Percentiles rank a stretch among this genome's conserved stretches.
Conservation (phyloP, 2,797 vertebrate genomes). For the Tarsius wallacei region DNA sequence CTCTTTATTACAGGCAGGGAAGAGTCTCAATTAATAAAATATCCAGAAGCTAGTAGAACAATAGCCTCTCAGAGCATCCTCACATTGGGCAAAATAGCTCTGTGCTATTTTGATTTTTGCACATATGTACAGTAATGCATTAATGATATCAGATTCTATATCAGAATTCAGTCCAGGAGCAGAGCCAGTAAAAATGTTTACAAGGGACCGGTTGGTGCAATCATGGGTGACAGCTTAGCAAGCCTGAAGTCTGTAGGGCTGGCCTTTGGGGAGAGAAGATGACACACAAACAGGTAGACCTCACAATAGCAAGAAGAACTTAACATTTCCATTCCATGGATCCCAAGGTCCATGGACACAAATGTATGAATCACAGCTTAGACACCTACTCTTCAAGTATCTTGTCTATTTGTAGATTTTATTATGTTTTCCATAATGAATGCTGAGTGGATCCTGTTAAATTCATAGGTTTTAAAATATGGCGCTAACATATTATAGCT, state of each 20-base stretch:
- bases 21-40: not conserved
- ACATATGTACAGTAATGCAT: not conserved
- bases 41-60: not conserved
- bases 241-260: not conserved
- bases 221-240: not conserved
- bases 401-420: not conserved
- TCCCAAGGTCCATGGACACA: not conserved
- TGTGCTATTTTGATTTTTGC: not conserved
- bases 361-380: not conserved
- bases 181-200: not conserved
- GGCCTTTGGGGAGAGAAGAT: not conserved
- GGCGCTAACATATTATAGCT: not conserved
- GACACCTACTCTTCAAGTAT: not conserved
- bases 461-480: not conserved
- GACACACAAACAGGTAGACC: not conserved
- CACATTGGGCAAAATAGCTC: not conserved
- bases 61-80: not conserved
- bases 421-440: conserved; percentile 9
- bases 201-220: not conserved
- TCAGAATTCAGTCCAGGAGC: not conserved
- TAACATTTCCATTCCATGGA: not conserved
- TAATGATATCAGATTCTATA: not conserved
- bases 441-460: not conserved
- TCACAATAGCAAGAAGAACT: not conserved
- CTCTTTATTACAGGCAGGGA: not conserved